Conservation (phyloP, 2,797 vertebrate species). For the Gadopsis bispinosus region DNA sequence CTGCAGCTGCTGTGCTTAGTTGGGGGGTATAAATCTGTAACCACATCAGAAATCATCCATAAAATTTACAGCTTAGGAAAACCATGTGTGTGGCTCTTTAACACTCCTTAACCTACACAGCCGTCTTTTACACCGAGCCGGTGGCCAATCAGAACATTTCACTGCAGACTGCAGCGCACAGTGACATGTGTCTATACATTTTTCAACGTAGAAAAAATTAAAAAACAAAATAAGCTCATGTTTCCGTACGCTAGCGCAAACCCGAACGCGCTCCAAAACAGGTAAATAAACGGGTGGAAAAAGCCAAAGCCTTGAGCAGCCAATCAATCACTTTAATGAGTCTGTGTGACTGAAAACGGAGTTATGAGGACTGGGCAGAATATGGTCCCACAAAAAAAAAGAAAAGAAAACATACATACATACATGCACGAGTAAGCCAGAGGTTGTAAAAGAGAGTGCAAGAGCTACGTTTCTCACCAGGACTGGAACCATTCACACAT, state of each 20-base stretch:
- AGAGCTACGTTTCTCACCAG: slow-evolving; percentile 51
- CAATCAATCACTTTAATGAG: slow-evolving; percentile 75
- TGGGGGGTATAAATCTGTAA: slow-evolving; percentile 81
- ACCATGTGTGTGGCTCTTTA: slow-evolving; percentile 81
- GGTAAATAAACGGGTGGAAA: slow-evolving; percentile 55
- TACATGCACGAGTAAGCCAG: slow-evolving; percentile 41
- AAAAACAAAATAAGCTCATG: slow-evolving; percentile 3
- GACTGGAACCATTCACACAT: slow-evolving; percentile 73
- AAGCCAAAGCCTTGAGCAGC: slow-evolving; percentile 39
- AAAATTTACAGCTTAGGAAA: slow-evolving; percentile 85
- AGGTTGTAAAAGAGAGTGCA: slow-evolving; percentile 50
- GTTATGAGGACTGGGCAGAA: slow-evolving; percentile 64
- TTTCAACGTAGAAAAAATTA: neutral
- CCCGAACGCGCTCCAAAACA: slow-evolving; percentile 34
- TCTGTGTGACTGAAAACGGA: slow-evolving; percentile 54
- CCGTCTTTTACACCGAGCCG: slow-evolving; percentile 45
- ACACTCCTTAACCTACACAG: slow-evolving; percentile 75
- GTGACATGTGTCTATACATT: slow-evolving; percentile 32
- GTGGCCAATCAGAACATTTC: slow-evolving; percentile 20
- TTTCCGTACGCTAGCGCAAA: slow-evolving; percentile 3
- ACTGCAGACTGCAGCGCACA: neutral
- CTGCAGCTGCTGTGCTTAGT: slow-evolving; percentile 80
- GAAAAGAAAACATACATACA: slow-evolving; percentile 29
- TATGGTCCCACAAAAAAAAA: slow-evolving; percentile 1
- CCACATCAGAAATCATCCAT: slow-evolving; percentile 87